phyloP scores from a whole-genome alignment of 1,140 invertebrate genomes.

The Ceratosolen fusciceps region DNA sequence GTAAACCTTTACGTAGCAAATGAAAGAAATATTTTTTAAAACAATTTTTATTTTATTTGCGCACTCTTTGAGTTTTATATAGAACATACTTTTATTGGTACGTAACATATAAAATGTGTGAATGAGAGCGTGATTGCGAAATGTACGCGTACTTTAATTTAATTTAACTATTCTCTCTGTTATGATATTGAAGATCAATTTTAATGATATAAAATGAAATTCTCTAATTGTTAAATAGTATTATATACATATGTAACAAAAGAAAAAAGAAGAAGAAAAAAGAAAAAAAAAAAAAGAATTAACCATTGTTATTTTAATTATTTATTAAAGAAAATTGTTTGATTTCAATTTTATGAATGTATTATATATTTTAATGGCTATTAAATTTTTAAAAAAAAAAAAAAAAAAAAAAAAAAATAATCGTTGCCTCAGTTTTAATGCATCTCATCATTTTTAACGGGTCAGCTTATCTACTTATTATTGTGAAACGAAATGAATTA shows the following conservation, averaged over 20 bases:
- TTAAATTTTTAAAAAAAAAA: slow-evolving; percentile 6
- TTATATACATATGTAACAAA: too few species aligned
- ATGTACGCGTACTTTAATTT: background rate
- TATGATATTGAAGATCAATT: background rate
- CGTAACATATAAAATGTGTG: slow-evolving; percentile 8
- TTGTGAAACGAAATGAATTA: too few species aligned
- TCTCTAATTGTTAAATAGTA: slow-evolving; percentile 27
- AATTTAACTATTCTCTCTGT: background rate
- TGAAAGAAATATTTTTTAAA: background rate
- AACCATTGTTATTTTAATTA: background rate
- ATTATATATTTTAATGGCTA: slow-evolving; percentile 14
- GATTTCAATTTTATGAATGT: slow-evolving; percentile 5
- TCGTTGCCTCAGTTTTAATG: background rate
- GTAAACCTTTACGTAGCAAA: slow-evolving; percentile 15
- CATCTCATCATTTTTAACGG: too few species aligned
- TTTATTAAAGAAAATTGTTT: background rate
- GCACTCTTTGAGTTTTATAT: background rate
- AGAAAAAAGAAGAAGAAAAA: too few species aligned
- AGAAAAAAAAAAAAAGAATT: too few species aligned
- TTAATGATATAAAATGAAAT: slow-evolving; percentile 21
- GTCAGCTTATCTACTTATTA: too few species aligned
- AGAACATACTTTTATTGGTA: slow-evolving; percentile 7
- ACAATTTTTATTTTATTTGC: slow-evolving; percentile 5
- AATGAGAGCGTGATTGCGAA: background rate
- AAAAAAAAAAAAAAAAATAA: background rate